Evolutionary conservation across 2,888 invertebrate species (phyloP), one percentile per base, ranked within the genome.

Genomic region (Drosophila subsilvestris): DNA sequence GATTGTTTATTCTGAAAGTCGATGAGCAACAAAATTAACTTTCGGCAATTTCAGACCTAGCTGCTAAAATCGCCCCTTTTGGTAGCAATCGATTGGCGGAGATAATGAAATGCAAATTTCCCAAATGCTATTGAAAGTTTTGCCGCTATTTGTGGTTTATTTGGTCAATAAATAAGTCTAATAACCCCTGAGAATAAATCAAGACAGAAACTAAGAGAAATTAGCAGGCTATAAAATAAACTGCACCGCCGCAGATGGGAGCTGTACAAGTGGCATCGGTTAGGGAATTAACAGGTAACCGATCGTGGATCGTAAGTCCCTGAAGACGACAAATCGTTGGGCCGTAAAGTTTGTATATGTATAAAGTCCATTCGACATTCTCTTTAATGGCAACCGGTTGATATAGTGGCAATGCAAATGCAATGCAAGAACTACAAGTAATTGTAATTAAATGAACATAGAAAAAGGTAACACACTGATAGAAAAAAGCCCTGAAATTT

Each of bases 371-470:
- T 17, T 49, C 49, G 50, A 60, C 55, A 61, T 54, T 44, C 50
- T 53, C 25, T 45, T 58, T 70, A 50, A 75, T 63, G 67, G 65
- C 63, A 88, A 83, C 82, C 82, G 86, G 82, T 83, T 69, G 37
- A n/a, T 37, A 25, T n/a, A n/a, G n/a, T n/a, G n/a, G n/a, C n/a
- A n/a, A n/a, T n/a, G n/a, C n/a, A n/a, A n/a, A n/a, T n/a, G n/a
- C n/a, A n/a, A n/a, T n/a, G n/a, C n/a, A n/a, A n/a, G n/a, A n/a
- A n/a, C n/a, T n/a, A n/a, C n/a, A 42, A 12, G 29, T 47, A 55
- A 67, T 69, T 86, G 85, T 81, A 86, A 81, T 81, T 70, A 84
- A 81, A 75, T 49, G 6, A 58, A 70, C 18, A 42, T 5, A 7
- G 14, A 14, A 6, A 32, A 49, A 49, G 57, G n/a, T n/a, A n/a